Evolutionary conservation across 2,888 invertebrate species (phyloP).

Genomic region (Microctonus hyperodae): DNA sequence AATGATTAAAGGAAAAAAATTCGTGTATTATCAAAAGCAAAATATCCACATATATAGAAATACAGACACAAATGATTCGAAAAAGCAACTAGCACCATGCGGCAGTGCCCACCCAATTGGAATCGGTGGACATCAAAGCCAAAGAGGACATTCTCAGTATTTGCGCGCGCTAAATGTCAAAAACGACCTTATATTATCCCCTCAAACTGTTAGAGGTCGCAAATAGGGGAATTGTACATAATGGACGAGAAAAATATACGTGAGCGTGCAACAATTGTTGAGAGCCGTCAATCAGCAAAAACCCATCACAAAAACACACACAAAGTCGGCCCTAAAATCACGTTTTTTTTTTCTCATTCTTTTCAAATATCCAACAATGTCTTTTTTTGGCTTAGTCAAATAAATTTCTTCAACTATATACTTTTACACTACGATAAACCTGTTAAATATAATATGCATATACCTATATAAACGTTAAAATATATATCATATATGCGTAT

Average conservation of each 20-base stretch:
- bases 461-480: too few species aligned
- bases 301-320: not conserved
- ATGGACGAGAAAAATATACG: slow-evolving; percentile 13
- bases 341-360: not conserved
- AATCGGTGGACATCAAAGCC: slow-evolving; percentile 17
- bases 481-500: too few species aligned
- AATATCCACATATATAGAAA: not conserved
- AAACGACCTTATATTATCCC: slow-evolving; percentile 6
- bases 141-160: slow-evolving; percentile 12
- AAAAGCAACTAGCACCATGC: not conserved
- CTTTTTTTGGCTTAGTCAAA: not conserved
- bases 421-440: not conserved
- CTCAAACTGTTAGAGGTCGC: not conserved
- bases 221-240: slow-evolving; percentile 8
- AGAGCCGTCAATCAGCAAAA: slow-evolving; percentile 11
- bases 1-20: too few species aligned
- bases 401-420: not conserved
- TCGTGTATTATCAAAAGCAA: too few species aligned
- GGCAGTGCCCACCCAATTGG: slow-evolving; percentile 12
- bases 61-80: not conserved
- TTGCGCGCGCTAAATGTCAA: slow-evolving; percentile 13
- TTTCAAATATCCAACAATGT: not conserved
- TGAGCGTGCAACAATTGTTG: slow-evolving; percentile 18
- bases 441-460: too few species aligned
- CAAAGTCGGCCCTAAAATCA: slow-evolving; percentile 5